phyloP scores from a whole-genome alignment of 2,888 invertebrate genomes.

The Seladonia tumulorum region DNA sequence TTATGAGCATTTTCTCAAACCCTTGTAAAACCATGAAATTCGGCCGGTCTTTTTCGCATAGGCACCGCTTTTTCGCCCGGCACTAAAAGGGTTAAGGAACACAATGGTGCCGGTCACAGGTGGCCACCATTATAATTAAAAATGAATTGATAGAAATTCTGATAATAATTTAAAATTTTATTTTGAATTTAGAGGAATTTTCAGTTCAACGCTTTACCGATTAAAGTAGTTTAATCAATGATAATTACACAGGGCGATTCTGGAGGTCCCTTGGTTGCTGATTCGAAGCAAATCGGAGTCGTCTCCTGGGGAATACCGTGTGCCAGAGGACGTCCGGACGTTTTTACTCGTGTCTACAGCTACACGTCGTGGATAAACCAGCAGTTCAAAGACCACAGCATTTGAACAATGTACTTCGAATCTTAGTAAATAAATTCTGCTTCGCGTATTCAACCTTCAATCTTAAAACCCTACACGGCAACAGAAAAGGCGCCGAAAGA shows the following conservation, averaged over 20 bases:
- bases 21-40: too few species aligned
- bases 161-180: too few species aligned
- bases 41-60: too few species aligned
- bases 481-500: constrained; percentile 3
- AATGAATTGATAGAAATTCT: too few species aligned
- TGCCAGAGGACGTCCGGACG: constrained; percentile 83
- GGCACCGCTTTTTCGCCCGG: too few species aligned
- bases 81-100: too few species aligned
- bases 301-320: constrained; percentile 85
- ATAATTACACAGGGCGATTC: constrained; percentile 79
- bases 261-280: constrained; percentile 81
- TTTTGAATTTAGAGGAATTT: too few species aligned
- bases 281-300: constrained; percentile 81
- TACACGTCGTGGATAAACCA: constrained; percentile 83
- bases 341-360: constrained; percentile 83
- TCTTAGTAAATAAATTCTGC: constrained; percentile 16
- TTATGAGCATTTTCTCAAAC: too few species aligned
- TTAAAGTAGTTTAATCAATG: background rate
- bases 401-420: constrained; percentile 20
- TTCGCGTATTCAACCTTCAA: background rate
- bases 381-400: constrained; percentile 61
- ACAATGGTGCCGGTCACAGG: too few species aligned
- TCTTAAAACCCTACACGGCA: background rate
- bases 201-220: too few species aligned
- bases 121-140: too few species aligned